Conservation (phyloP, 1,140 invertebrate genomes). For the Drosophila sproati region DNA sequence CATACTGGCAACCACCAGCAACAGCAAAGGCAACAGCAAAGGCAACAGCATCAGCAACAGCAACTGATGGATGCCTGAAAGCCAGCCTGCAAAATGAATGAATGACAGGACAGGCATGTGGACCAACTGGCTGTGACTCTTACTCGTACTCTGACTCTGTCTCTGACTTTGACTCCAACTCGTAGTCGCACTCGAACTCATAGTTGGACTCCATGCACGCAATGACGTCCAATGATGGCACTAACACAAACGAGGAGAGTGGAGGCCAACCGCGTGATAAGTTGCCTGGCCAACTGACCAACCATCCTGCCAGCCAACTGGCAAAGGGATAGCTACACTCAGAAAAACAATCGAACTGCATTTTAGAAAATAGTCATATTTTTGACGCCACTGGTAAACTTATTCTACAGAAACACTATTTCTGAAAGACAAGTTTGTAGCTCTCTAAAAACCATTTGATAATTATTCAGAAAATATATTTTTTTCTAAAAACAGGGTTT, state of each 20-base stretch:
- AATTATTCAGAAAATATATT: too few relatives aligned
- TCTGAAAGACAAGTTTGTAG: too few relatives aligned
- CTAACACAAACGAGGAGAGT: slow-evolving; percentile 31
- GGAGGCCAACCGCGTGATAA: slow-evolving; percentile 42
- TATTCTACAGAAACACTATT: too few relatives aligned
- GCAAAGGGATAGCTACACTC: not conserved
- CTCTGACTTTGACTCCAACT: slow-evolving; percentile 16
- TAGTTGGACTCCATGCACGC: slow-evolving; percentile 40
- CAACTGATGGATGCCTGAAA: slow-evolving; percentile 77
- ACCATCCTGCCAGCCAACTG: not conserved
- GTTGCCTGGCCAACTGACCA: slow-evolving; percentile 41
- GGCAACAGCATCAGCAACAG: slow-evolving; percentile 38
- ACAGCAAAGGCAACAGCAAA: slow-evolving; percentile 30
- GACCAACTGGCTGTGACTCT: slow-evolving; percentile 44
- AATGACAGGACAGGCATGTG: slow-evolving; percentile 74
- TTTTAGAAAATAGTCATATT: too few relatives aligned
- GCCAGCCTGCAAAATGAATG: slow-evolving; percentile 74
- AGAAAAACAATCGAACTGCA: not conserved
- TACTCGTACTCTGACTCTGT: slow-evolving; percentile 25
- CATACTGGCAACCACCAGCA: slow-evolving; percentile 63
- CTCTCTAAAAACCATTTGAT: too few relatives aligned
- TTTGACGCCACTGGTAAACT: too few relatives aligned
- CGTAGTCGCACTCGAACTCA: slow-evolving; percentile 13
- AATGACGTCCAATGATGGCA: slow-evolving; percentile 42
- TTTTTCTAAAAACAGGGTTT: too few relatives aligned